Base-by-base conservation (phyloP, 2,888 invertebrate genomes). In the Oligia strigilis region DNA sequence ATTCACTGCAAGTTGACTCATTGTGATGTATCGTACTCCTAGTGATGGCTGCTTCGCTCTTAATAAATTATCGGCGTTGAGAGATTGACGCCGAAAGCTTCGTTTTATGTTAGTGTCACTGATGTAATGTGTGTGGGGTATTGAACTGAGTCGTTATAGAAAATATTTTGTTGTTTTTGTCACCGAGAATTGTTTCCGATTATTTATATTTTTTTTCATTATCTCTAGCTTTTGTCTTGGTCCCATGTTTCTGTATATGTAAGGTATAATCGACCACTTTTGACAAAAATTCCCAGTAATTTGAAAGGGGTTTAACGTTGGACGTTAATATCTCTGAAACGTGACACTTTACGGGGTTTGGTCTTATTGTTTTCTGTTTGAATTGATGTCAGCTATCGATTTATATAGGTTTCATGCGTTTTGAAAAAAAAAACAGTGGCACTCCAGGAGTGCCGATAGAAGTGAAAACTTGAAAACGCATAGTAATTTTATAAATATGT, bases 1-100 rank as follows among this genome's bases (percentile, higher is more conserved):
- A 91, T 91, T 92, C 92, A 92, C 84, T 87, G 85, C 88, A 85
- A 82, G 82, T 89, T 90, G 90, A 90, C 83, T 90, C 90, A 90
- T 78, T 83, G 82, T 85, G 85, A 84, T 83, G 84, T 89, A 89
- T 86, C 72, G 79, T 67, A 74, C 83, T 72, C 55, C 75, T 64
- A 77, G 52, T 66, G 75, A 77, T 69, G 77, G 60, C 72, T 73
- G 69, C 73, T 73, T 70, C 72, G 62, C 72, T 78, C 77, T 83
- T 86, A 86, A 89, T 88, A 86, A 76, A 88, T 84, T 86, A 89
- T 84, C 70, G 73, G 76, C 78, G 82, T 17, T 87, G 83, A 87
- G 62, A 82, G 83, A 89, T 89, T 87, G 80, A 85, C 83, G 69
- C 66, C 62, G 4, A 58, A n/a, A 62, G 46, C 65, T 74, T 71